Evolutionary conservation across 2,888 invertebrate species (phyloP), one percentile per base, ranked within the genome.

Genomic region (Fragum whitleyi): DNA sequence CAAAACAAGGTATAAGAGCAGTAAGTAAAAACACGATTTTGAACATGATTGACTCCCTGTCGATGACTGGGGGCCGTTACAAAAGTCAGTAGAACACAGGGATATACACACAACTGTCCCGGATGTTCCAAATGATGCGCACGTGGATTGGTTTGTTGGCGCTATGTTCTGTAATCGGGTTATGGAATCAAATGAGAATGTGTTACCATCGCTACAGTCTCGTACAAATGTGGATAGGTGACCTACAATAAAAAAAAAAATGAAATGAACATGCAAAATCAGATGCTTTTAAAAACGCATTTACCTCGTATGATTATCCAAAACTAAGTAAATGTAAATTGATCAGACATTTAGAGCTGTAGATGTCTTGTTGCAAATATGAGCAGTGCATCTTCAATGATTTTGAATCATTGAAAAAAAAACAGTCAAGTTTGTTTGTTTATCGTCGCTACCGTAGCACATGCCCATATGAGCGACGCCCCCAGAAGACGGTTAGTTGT

Each of bases 61-160:
- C 9, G 75, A 36, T 3, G 39, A 16, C 59, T 79, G 79, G 14
- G 79, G 79, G 26, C 79, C 79, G 59, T 79, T 79, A 65, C 79
- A 79, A 62, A 74, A 79, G 70, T 74, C 74, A 21, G 74, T 74
- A 7, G 39, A 51, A 47, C 79, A 79, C 29, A 79, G 23, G 19
- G 79, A 62, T 14, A 79, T 65, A 36, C 79, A 79, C 32, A 79
- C 65, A 23, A 79, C 55, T 6, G 62, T 55, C 7, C 79, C 79
- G 26, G 77, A 77, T 19, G 65, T 61, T 11, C 71, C 71, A 21
- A 55, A 74, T n/a, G 74, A 70, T 2, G 74, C 70, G n/a, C 79
- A 79, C 23, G 79, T 79, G 23, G 79, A 74, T 57, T 79, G 79
- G 57, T 79, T 79, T 19, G 74, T 74, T 6, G 79, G 79, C 19